Base-by-base conservation (phyloP, 37 sponge, comb jelly and placozoan species). In the Aplysina aerophoba region DNA sequence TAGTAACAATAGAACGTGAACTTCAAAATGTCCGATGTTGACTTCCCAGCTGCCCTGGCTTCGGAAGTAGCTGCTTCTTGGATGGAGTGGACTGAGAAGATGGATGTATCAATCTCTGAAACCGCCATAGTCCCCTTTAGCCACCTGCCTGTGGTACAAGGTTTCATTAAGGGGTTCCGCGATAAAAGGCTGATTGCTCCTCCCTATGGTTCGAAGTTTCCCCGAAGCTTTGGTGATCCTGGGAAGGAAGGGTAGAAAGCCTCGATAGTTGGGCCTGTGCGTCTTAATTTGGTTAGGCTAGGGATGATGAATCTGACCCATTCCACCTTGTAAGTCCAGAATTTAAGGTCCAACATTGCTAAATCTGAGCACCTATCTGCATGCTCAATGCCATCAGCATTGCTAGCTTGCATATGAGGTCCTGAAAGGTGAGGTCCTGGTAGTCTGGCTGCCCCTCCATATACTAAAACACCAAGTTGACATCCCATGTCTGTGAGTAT, bases 71-170 rank as follows among this genome's bases (percentile, higher is more conserved):
- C 0, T 54, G 71, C 87, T 55, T 82, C 82, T 14, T 73, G 41
- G 15, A 36, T 61, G 4, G 87, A 87, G 41, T 87, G 87, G 13
- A 82, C 81, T 1, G 22, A 55, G 54, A 79, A 65, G 57, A 80
- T 80, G 16, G 2, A 25, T 0, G 87, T 87, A 50, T 87, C 59
- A 35, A 87, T 87, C 13, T 82, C 87, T 53, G 87, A 81, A 37
- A 19, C 16, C 0, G 0, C 0, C 40, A 87, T 55, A 17, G 54
- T 57, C 3, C 25, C 28, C 28, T 81, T 80, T 1, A 87, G 73
- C 87, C 87, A 87, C 22, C 31, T 50, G 28, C 81, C 87, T 50
- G 65, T 41, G 17, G 87, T 87, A 37, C 41, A 59, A 31, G 81
- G 59, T n/a, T 80, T 81, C 17, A 36, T 59, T 69, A 19, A 34